Base-by-base conservation (phyloP, 2,797 vertebrate genomes). In the Limosa lapponica region DNA sequence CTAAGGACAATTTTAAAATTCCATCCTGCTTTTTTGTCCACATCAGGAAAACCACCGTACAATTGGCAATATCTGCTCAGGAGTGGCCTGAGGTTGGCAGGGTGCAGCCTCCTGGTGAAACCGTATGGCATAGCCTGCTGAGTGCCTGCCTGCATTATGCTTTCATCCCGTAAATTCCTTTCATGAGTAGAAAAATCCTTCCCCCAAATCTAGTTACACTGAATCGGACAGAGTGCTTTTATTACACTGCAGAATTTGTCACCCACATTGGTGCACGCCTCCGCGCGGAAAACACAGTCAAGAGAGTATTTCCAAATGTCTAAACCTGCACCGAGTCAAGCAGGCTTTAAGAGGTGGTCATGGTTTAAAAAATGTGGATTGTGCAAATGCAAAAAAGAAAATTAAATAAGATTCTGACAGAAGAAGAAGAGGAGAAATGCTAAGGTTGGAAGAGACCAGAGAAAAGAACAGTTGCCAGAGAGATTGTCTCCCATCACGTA, bases 121-220 rank as follows among this genome's bases (percentile, higher is more conserved):
- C 8, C 37, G 37, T 25, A 44, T 8, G 30, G 55, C 3, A 1
- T 34, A 78, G 34, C 44, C 81, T 79, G 65, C 69, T 43, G 70
- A 78, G 65, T 0, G 12, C 46, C 75, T 89, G 28, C 65, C 65
- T 85, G 79, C 34, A 19, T 54, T 52, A 10, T 0, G 2, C 39
- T 83, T 93, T 93, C 39, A 79, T 88, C 82, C 78, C 43, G 55
- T 62, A 43, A 89, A 73, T 62, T 83, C 62, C 57, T 91, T 86
- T 86, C 41, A 48, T 12, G 54, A 46, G 14, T 86, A 67, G 82
- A 86, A 92, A 91, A 91, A 88, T 75, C 61, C 46, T 92, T 58
- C 41, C 59, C 67, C 49, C 41, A 89, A 87, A 91, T 32, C 48
- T 82, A 90, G 79, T 30, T 84, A 58, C 41, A 30, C 36, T 72